Evolutionary conservation across 2,888 invertebrate genomes (phyloP).

Genomic region (Ochropacha duplaris): DNA sequence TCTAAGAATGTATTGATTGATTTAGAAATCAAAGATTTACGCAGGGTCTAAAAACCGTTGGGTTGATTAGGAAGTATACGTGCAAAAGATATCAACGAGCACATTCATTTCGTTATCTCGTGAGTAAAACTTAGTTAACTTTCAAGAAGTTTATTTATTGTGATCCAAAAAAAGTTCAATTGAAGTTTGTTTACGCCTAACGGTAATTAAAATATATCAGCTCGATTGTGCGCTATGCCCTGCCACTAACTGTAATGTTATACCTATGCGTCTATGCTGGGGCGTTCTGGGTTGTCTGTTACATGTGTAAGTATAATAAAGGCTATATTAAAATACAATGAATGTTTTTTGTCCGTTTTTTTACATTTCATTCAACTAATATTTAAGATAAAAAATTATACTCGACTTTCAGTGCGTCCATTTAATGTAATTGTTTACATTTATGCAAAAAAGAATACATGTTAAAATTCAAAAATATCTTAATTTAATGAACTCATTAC

Average conservation of each 20-base stretch:
- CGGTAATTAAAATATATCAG: slow-evolving; percentile 43
- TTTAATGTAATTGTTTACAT: too few species aligned
- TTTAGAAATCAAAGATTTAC: neutral
- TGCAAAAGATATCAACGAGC: slow-evolving; percentile 47
- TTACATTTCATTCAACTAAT: neutral
- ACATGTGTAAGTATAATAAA: slow-evolving; percentile 11
- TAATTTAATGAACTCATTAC: too few species aligned
- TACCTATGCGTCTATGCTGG: slow-evolving; percentile 49
- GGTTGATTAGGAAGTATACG: slow-evolving; percentile 11
- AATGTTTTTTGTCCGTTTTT: too few species aligned
- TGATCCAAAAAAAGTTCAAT: neutral
- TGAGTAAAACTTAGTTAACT: neutral
- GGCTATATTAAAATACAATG: too few species aligned
- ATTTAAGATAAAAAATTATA: neutral
- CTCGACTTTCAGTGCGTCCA: too few species aligned
- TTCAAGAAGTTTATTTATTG: neutral
- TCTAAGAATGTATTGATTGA: too few species aligned
- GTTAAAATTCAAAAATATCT: too few species aligned
- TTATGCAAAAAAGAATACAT: too few species aligned
- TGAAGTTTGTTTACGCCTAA: neutral
- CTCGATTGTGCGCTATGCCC: slow-evolving; percentile 65
- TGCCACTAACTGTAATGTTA: slow-evolving; percentile 63
- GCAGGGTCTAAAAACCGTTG: neutral
- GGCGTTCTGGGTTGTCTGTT: slow-evolving; percentile 20
- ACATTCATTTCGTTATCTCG: neutral